Percentiles rank a stretch among this genome's conserved stretches.
Evolutionary conservation across 2,113 vertebrate genomes (phyloP).

Genomic region (Australoheros scitulus): DNA sequence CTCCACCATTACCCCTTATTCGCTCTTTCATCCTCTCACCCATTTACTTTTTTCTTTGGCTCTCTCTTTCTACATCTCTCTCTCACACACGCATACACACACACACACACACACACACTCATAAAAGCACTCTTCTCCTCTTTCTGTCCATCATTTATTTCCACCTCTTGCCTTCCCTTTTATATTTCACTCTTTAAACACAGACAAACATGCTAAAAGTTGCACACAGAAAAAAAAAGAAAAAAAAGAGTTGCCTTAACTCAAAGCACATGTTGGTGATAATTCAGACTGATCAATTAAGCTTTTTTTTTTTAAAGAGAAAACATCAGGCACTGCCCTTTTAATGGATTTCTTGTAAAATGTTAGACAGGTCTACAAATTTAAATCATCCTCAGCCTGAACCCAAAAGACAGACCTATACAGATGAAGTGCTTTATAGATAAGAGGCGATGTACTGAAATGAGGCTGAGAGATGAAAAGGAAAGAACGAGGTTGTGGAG

Average conservation of each 20-base stretch:
- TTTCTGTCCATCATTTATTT: background rate
- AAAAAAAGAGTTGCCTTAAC: slow-evolving; percentile 1
- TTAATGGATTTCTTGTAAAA: slow-evolving; percentile 31
- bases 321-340: background rate
- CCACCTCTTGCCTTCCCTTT: background rate
- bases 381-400: background rate
- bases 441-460: background rate
- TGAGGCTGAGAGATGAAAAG: background rate
- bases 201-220: slow-evolving; percentile 19
- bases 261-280: background rate
- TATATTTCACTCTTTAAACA: slow-evolving; percentile 6
- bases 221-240: background rate
- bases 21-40: slow-evolving; percentile 46
- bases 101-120: background rate
- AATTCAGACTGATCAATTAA: slow-evolving; percentile 26
- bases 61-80: background rate
- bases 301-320: background rate
- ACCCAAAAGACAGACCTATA: background rate
- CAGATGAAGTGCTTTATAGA: background rate
- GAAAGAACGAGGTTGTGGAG: background rate
- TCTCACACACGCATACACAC: background rate
- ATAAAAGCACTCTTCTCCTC: slow-evolving; percentile 44
- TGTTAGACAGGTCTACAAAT: slow-evolving; percentile 12
- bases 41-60: slow-evolving; percentile 61
- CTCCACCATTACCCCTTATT: slow-evolving; percentile 69